phyloP scores from a whole-genome alignment of 2,797 vertebrate genomes.

The Atherinosoma microstoma region DNA sequence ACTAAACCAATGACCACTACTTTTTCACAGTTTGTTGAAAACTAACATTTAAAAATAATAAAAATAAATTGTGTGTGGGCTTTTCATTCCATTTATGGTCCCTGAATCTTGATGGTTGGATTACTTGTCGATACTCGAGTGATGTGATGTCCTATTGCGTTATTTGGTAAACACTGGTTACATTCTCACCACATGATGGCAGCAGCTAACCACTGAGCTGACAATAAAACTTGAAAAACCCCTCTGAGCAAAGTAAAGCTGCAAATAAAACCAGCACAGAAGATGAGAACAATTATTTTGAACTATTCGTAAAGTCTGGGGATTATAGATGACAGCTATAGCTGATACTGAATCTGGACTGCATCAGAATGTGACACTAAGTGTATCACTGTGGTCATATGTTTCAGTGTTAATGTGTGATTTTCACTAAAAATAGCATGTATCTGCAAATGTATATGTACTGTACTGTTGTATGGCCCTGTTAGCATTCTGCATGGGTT shows the following conservation, averaged over 20 bases:
- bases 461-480: neutral
- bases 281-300: neutral
- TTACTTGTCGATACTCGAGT: neutral
- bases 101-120: neutral
- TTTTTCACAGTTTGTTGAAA: neutral
- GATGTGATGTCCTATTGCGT: neutral
- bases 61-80: neutral
- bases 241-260: neutral
- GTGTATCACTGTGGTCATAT: neutral
- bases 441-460: neutral
- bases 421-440: neutral
- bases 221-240: neutral
- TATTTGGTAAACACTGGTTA: neutral
- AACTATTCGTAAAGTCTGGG: neutral
- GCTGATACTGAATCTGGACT: neutral
- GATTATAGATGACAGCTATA: neutral
- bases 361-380: neutral
- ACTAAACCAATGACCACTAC: neutral
- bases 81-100: too few relatives aligned
- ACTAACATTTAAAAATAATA: too few relatives aligned
- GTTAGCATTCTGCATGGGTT: neutral
- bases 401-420: neutral
- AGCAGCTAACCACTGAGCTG: constrained; percentile 36
- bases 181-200: constrained; percentile 56
- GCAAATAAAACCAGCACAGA: neutral